A percentile compares a stretch with the other conserved stretches of the same genome.
These are phyloP conservation scores for Cladopsammia gracilis DNA, from an alignment of 64 coral and sea anemone genomes.

Conservation along the genomic window DNA sequence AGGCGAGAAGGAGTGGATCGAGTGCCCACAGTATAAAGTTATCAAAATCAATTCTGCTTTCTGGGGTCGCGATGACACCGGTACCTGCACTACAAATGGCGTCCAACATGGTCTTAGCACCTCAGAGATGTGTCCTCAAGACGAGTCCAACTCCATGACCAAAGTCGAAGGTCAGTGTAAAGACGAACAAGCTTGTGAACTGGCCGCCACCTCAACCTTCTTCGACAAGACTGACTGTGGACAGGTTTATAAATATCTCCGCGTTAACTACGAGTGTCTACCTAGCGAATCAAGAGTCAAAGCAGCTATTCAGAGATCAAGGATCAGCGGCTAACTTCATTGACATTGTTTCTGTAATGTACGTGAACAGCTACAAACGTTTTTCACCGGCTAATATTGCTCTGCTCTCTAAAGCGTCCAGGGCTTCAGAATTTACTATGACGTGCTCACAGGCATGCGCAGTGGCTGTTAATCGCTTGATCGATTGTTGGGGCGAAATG, in stretches of 20 bases:
- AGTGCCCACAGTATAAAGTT: conserved; percentile 89
- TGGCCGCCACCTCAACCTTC: conserved; percentile 87
- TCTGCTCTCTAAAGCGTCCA: background rate
- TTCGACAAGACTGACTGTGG: conserved; percentile 99
- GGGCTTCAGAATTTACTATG: background rate
- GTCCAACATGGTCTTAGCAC: conserved; percentile 92
- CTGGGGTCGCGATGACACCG: conserved; percentile 97
- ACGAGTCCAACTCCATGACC: conserved; percentile 93
- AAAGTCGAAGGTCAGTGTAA: conserved; percentile 95
- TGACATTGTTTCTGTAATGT: background rate
- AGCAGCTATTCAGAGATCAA: conserved; percentile 66
- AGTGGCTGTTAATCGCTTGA: background rate
- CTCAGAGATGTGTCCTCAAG: conserved; percentile 90
- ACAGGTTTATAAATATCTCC: conserved; percentile 86
- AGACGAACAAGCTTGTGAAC: conserved; percentile 94
- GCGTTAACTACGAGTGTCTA: conserved; percentile 88
- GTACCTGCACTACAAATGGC: conserved; percentile 83
- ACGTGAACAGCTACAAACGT: conserved; percentile 8
- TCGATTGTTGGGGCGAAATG: background rate
- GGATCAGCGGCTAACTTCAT: conserved; percentile 32
- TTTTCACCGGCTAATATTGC: conserved; percentile 19
- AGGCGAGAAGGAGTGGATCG: conserved; percentile 97
- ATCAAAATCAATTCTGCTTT: conserved; percentile 92
- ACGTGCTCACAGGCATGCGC: background rate
- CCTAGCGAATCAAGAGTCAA: conserved; percentile 95